Evolutionary conservation across 2,888 invertebrate genomes (phyloP).

Genomic region (Boloria selene): DNA sequence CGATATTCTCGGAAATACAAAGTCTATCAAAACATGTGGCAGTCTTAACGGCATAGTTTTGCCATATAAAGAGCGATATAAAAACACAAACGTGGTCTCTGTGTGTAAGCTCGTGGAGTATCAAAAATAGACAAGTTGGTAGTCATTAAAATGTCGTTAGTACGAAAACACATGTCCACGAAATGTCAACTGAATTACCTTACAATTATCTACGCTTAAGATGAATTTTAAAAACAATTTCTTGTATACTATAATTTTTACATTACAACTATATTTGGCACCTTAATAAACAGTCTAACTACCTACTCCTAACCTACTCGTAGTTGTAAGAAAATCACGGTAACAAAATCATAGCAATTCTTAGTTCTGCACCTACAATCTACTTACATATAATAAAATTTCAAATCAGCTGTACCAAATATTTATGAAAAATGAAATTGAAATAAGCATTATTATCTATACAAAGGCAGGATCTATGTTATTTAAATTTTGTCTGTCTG

Average conservation of each 20-base stretch:
- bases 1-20: constrained; percentile 2
- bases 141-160: constrained; percentile 36
- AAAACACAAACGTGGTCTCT: constrained; percentile 7
- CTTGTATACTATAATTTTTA: constrained; percentile 6
- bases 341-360: too few species aligned
- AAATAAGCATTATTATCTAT: too few species aligned
- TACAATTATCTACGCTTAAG: constrained; percentile 9
- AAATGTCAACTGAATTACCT: constrained; percentile 27
- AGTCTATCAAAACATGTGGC: constrained; percentile 19
- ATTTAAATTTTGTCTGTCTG: too few species aligned
- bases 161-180: constrained; percentile 29
- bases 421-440: too few species aligned
- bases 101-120: constrained; percentile 7
- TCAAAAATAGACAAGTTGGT: constrained; percentile 26
- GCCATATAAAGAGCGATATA: constrained; percentile 19
- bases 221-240: constrained; percentile 8
- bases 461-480: too few species aligned
- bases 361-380: too few species aligned
- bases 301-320: too few species aligned
- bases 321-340: too few species aligned
- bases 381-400: too few species aligned
- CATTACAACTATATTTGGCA: background rate
- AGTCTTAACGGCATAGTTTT: constrained; percentile 26
- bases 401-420: too few species aligned
- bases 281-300: too few species aligned